Base-by-base conservation (phyloP, 2,888 invertebrate species). In the Deilephila elpenor region DNA sequence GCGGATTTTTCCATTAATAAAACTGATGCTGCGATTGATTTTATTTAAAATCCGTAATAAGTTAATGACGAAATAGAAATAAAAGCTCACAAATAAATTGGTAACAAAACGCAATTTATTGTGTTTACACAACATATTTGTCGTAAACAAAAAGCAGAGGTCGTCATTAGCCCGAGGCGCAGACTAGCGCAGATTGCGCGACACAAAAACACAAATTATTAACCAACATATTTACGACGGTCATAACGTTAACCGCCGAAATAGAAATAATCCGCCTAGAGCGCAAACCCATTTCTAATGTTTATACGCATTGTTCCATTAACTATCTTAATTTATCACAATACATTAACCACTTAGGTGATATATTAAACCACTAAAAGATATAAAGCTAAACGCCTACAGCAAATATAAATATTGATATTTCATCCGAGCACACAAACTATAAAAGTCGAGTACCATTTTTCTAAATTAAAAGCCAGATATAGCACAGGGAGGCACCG, bases 381-480 rank as follows among this genome's bases (percentile, higher is more conserved):
- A 74, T 74, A 76, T 86, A 85, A 86, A 86, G 78, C 78, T 75
- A 84, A 86, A 84, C 86, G 89, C 91, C 91, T 87, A 88, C 82
- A 89, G 89, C 87, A 80, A 87, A 88, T 84, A 87, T 86, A 88
- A 87, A 90, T 87, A 89, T 90, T 88, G 85, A 89, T 88, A 88
- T 85, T 82, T 83, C 83, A 86, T 84, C 82, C 80, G 79, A 83
- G 80, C 83, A 78, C 83, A 86, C 82, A 85, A 86, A 84, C 85
- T 85, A 88, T 88, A 86, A 89, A 85, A 83, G 78, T 77, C 71
- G 83, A 86, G 86, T 85, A 88, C 81, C 81, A 87, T 91, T 91
- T 92, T 91, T 92, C 87, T 89, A 90, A 93, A 92, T 92, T 90
- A 91, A 92, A 89, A 88, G 81, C 85, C 89, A 88, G 88, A 90